A percentile compares a stretch with the other conserved stretches of the same genome.
Evolutionary conservation across 2,113 vertebrate genomes (phyloP).

Genomic region (Neotoma lepida): DNA sequence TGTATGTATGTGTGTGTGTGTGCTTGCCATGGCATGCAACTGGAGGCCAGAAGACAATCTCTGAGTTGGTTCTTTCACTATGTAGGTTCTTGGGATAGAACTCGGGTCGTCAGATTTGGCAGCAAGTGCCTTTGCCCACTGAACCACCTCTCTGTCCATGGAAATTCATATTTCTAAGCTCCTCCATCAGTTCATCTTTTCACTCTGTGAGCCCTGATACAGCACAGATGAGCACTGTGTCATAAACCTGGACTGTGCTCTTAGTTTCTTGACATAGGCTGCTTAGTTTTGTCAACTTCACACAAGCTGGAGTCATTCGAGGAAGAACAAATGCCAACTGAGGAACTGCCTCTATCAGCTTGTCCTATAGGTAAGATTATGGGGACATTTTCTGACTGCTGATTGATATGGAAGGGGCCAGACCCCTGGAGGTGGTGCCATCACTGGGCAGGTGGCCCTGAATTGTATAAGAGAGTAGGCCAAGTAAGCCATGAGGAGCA

Average conservation of each 20-base stretch:
- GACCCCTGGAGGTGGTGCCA: not conserved
- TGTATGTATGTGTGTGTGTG: not conserved
- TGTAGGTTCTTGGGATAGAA: not conserved
- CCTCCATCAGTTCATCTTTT: not conserved
- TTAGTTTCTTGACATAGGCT: not conserved
- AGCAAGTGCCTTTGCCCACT: not conserved
- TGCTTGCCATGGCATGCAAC: too few species aligned
- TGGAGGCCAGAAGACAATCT: too few species aligned
- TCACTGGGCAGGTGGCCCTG: not conserved
- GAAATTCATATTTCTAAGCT: constrained; percentile 5
- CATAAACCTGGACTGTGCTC: not conserved
- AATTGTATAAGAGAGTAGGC: not conserved
- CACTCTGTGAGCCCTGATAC: not conserved
- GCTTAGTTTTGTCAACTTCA: not conserved
- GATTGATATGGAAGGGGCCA: not conserved
- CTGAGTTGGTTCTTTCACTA: not conserved
- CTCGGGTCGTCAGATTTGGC: not conserved
- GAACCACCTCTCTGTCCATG: not conserved
- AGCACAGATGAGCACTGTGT: not conserved
- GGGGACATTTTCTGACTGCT: not conserved
- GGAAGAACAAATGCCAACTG: too few species aligned
- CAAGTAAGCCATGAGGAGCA: not conserved
- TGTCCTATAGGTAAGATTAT: not conserved
- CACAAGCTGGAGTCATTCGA: not conserved
- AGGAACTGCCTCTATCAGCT: not conserved